phyloP scores from a whole-genome alignment of 2,113 vertebrate genomes.

The Notechis scutatus region DNA sequence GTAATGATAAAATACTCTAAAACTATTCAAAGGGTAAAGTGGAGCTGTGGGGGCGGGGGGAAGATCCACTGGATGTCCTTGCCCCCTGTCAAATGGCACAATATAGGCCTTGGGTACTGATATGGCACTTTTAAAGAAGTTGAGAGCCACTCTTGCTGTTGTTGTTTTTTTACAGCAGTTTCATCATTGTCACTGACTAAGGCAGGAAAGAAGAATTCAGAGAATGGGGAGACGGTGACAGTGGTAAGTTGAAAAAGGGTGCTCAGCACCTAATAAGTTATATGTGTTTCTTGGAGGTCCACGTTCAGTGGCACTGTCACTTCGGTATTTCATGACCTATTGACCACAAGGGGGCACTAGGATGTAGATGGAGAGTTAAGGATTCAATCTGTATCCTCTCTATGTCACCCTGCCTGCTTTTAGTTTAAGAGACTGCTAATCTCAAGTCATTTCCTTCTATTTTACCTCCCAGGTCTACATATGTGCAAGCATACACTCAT shows the following conservation, averaged over 20 bases:
- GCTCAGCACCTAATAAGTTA: background rate
- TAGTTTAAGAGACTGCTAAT: background rate
- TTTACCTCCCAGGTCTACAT: background rate
- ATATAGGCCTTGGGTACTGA: background rate
- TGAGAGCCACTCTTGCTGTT: background rate
- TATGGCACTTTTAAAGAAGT: background rate
- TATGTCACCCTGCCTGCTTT: background rate
- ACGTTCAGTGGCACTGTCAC: background rate
- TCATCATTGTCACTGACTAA: conserved; percentile 55
- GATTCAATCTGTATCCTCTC: background rate
- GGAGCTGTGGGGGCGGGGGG: no score
- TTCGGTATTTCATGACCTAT: background rate
- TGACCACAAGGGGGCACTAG: background rate
- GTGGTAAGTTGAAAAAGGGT: conserved; percentile 54
- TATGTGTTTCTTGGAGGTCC: background rate
- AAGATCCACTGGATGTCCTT: background rate
- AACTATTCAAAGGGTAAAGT: background rate
- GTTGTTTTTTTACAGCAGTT: conserved; percentile 63
- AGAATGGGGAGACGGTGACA: conserved; percentile 48
- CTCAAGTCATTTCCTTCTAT: background rate
- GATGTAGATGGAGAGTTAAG: background rate
- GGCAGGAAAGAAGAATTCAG: conserved; percentile 50
- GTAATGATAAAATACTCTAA: background rate
- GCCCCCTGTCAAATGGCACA: background rate
- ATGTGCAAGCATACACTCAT: background rate